A percentile compares a stretch with the other conserved stretches of the same genome.
phyloP scores from a whole-genome alignment of 2,797 vertebrate genomes.

The Paratrypauchen microcephalus region DNA sequence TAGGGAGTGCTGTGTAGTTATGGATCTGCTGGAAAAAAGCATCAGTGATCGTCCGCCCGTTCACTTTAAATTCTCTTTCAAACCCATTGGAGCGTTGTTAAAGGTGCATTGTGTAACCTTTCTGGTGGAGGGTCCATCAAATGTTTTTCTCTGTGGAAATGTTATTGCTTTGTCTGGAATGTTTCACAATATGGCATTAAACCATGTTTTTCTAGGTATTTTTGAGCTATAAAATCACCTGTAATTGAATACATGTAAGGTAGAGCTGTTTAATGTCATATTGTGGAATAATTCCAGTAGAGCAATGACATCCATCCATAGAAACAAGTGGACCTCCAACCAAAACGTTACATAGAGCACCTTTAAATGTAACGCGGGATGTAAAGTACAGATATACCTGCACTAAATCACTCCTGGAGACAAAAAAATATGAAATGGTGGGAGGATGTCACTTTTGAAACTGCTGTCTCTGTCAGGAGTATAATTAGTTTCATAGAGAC shows the following conservation, averaged over 20 bases:
- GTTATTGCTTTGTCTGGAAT: no score
- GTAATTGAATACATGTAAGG: no score
- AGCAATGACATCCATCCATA: no score
- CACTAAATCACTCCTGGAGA: not conserved
- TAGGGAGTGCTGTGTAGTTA: not conserved
- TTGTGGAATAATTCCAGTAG: no score
- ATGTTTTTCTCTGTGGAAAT: no score
- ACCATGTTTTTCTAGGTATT: no score
- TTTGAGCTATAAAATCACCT: no score
- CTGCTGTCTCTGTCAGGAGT: conserved; percentile 7
- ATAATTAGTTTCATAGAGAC: conserved; percentile 26
- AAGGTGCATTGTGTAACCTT: not conserved
- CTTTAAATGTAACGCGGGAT: not conserved
- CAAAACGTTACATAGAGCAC: no score
- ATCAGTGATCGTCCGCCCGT: not conserved
- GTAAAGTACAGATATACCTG: not conserved
- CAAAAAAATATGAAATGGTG: conserved; percentile 4
- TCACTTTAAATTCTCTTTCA: conserved; percentile 8
- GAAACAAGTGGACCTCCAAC: no score
- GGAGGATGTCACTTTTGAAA: conserved; percentile 15
- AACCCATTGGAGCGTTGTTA: not conserved
- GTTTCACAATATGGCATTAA: no score
- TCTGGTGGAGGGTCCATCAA: no score
- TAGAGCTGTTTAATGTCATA: no score
- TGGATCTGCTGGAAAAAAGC: conserved; percentile 4